Conservation (phyloP, 2,888 invertebrate genomes). For the Conus canariensis region DNA sequence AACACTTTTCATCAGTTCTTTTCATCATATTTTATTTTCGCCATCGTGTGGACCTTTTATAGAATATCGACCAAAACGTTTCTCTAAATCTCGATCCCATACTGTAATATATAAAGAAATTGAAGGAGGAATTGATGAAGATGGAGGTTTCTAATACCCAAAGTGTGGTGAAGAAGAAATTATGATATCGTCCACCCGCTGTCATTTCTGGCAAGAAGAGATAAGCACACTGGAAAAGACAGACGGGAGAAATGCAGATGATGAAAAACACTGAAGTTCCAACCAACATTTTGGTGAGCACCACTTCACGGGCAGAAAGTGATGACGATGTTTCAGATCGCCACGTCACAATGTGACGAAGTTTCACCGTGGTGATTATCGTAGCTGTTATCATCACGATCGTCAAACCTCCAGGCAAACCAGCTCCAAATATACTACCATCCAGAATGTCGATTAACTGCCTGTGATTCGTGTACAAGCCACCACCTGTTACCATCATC, state of each 20-base stretch:
- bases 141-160: not conserved
- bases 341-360: conserved; percentile 11
- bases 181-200: not conserved
- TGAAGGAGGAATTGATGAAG: not conserved
- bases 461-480: not conserved
- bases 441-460: not conserved
- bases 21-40: too few species aligned
- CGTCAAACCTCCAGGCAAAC: not conserved
- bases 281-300: conserved; percentile 6
- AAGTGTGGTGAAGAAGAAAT: not conserved
- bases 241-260: not conserved
- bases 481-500: not conserved
- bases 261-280: not conserved
- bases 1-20: too few species aligned
- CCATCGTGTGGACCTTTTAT: too few species aligned
- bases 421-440: not conserved
- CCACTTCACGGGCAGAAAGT: not conserved
- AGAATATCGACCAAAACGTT: not conserved
- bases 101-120: not conserved
- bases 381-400: not conserved
- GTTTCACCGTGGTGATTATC: conserved; percentile 3
- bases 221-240: not conserved
- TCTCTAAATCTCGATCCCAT: not conserved
- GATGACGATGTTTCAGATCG: not conserved
- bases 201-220: conserved; percentile 4